phyloP scores from a whole-genome alignment of 1,140 invertebrate species.

The Drosophila suzukii region DNA sequence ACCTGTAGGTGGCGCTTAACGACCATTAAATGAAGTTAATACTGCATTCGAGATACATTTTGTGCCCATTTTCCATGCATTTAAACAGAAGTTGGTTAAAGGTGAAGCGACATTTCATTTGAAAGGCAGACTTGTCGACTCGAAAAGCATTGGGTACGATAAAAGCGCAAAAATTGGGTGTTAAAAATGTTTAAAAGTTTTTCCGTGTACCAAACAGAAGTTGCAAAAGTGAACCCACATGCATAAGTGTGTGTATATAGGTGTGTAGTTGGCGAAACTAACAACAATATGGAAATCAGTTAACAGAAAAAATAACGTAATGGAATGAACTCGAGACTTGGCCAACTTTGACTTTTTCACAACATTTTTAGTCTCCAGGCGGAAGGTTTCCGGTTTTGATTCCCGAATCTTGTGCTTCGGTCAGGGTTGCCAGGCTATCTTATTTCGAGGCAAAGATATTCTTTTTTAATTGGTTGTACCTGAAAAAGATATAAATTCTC shows the following conservation, averaged over 20 bases:
- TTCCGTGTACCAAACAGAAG: slow-evolving; percentile 56
- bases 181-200: slow-evolving; percentile 61
- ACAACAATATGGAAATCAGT: slow-evolving; percentile 64
- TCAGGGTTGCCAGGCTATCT: not conserved
- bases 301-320: slow-evolving; percentile 30
- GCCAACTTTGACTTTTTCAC: slow-evolving; percentile 41
- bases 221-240: slow-evolving; percentile 54
- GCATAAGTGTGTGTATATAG: slow-evolving; percentile 4
- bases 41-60: slow-evolving; percentile 12
- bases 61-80: slow-evolving; percentile 2
- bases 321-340: slow-evolving; percentile 46
- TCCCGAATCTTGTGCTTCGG: not conserved
- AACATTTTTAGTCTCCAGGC: slow-evolving; percentile 9
- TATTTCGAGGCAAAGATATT: too few species aligned
- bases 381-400: not conserved
- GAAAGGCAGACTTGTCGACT: slow-evolving; percentile 21
- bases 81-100: slow-evolving; percentile 18
- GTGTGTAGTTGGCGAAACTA: slow-evolving; percentile 51
- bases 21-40: slow-evolving; percentile 20
- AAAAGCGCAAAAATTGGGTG: slow-evolving; percentile 60
- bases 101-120: slow-evolving; percentile 4
- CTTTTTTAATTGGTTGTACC: too few species aligned
- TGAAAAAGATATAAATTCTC: too few species aligned
- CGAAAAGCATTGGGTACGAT: slow-evolving; percentile 22
- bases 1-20: slow-evolving; percentile 1